Percentiles rank a stretch among this genome's conserved stretches.
These are phyloP conservation scores for Labeo catla DNA, from an alignment of 2,113 vertebrate species.

Conservation along the genomic window DNA sequence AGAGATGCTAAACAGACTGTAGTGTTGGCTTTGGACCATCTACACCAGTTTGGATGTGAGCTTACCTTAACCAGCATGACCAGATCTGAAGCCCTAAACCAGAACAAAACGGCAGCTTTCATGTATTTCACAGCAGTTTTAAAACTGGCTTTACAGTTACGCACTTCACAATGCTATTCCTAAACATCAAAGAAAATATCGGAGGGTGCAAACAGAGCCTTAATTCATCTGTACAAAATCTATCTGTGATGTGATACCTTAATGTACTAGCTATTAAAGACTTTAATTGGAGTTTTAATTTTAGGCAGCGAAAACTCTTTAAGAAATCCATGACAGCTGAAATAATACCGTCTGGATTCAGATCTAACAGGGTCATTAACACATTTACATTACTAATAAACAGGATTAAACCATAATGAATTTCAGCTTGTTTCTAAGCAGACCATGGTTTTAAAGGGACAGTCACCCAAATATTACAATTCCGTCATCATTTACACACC, in stretches of 20 bases:
- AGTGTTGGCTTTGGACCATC: not conserved
- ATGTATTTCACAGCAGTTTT: conserved; percentile 8
- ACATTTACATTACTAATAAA: conserved; percentile 1
- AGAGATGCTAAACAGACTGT: conserved; percentile 9
- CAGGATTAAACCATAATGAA: not conserved
- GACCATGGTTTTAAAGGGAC: not conserved
- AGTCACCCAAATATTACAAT: not conserved
- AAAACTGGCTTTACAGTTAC: not conserved
- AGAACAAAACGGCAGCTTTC: conserved; percentile 17
- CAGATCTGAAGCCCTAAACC: not conserved
- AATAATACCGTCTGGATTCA: conserved; percentile 22
- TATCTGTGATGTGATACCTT: not conserved
- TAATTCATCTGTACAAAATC: not conserved
- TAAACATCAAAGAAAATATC: conserved; percentile 31
- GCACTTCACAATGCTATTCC: conserved; percentile 18
- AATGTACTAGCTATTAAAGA: conserved; percentile 26
- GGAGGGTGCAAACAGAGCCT: not conserved
- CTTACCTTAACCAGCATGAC: conserved; percentile 5
- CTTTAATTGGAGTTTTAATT: conserved; percentile 36
- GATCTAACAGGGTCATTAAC: conserved; percentile 39
- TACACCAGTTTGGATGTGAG: not conserved
- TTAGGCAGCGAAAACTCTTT: conserved; percentile 9
- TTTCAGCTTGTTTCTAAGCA: not conserved
- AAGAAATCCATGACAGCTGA: conserved; percentile 48
- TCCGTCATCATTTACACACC: too few relatives aligned